A percentile compares a stretch with the other conserved stretches of the same genome.
Evolutionary conservation across 2,113 vertebrate genomes (phyloP).

Genomic region (Pangasianodon hypophthalmus): DNA sequence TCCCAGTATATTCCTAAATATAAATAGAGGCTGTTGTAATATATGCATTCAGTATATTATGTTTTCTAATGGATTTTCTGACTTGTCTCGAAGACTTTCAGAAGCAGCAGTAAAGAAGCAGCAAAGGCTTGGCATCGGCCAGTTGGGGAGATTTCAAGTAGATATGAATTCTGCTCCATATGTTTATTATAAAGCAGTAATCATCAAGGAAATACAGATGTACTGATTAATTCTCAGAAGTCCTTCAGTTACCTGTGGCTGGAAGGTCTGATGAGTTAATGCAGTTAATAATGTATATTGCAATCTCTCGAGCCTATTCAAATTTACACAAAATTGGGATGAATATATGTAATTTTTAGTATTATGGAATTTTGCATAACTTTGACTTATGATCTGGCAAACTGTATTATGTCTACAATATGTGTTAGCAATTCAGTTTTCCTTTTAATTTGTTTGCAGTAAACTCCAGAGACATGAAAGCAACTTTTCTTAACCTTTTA

Average conservation of each 20-base stretch:
- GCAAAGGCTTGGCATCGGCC: neutral
- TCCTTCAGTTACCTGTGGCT: neutral
- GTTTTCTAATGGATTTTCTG: neutral
- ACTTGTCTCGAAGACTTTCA: neutral
- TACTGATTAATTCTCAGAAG: neutral
- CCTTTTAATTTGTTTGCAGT: neutral
- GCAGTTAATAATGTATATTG: neutral
- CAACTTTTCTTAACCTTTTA: neutral
- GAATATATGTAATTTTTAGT: neutral
- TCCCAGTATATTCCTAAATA: neutral
- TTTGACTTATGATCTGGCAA: neutral
- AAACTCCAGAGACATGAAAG: neutral
- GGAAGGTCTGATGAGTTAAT: neutral
- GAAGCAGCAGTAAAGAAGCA: neutral
- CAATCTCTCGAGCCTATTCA: neutral
- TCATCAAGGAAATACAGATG: neutral
- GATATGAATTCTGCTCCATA: neutral
- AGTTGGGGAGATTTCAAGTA: neutral
- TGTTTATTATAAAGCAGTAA: neutral
- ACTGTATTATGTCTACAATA: neutral
- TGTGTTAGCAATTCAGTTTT: neutral
- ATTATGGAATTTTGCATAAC: neutral
- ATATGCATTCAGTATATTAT: neutral
- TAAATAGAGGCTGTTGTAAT: neutral
- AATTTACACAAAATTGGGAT: neutral